Conservation (phyloP, 2,888 invertebrate species). For the Amphipoea oculea region DNA sequence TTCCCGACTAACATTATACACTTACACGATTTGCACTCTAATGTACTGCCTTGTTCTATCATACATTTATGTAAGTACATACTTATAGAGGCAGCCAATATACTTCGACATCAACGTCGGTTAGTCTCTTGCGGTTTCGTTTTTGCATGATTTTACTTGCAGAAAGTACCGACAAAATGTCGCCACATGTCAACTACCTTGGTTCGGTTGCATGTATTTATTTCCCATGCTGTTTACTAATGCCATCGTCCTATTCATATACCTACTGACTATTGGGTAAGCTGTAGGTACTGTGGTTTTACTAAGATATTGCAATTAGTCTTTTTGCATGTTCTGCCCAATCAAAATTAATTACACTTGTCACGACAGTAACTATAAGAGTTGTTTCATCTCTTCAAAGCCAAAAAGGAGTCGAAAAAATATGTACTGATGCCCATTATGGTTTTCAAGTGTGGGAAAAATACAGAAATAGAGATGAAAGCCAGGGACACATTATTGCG, state of each 20-base stretch:
- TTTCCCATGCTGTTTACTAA: conserved; percentile 16
- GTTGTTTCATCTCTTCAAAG: neutral
- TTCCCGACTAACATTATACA: conserved; percentile 66
- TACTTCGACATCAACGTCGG: conserved; percentile 24
- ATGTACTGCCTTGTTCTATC: conserved; percentile 26
- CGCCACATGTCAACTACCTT: conserved; percentile 23
- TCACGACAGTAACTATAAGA: neutral
- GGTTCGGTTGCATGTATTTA: conserved; percentile 28
- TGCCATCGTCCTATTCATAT: conserved; percentile 23
- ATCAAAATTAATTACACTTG: conserved; percentile 4
- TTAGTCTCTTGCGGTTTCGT: conserved; percentile 30
- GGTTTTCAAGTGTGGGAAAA: conserved; percentile 35
- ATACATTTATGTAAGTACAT: conserved; percentile 20
- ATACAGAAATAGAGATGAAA: conserved; percentile 44
- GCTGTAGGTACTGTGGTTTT: neutral
- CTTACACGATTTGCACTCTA: conserved; percentile 54
- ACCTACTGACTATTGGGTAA: conserved; percentile 4
- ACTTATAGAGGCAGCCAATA: conserved; percentile 22
- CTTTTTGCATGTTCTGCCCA: neutral
- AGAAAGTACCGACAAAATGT: conserved; percentile 38
- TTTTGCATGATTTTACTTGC: conserved; percentile 26
- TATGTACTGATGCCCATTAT: neutral
- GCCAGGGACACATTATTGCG: conserved; percentile 4
- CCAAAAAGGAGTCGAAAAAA: neutral
- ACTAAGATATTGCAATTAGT: conserved; percentile 9